Base-by-base conservation (phyloP, 2,113 vertebrate genomes). In the Bubo scandiacus region DNA sequence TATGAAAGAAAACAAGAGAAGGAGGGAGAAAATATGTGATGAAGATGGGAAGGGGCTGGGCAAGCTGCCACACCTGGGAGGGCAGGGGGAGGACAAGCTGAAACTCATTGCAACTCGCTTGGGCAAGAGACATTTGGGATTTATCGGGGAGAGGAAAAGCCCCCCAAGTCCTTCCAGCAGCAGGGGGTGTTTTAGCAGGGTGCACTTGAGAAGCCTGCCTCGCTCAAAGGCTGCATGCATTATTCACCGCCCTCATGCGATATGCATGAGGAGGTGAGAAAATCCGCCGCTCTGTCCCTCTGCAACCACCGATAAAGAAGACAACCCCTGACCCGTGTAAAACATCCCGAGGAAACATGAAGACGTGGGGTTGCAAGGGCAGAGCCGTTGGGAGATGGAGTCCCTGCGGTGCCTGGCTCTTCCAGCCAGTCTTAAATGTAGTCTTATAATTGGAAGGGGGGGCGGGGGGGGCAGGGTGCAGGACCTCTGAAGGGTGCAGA, bases 101-200 rank as follows among this genome's bases (percentile, higher is more conserved):
- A 36, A 73, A 54, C 10, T 51, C 2, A 0, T 6, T 17, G 27
- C 1, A 0, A 25, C 6, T 77, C 2, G 0, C 14, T 34, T 22
- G 16, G 29, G 12, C 9, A 18, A 43, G 65, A 65, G 38, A 9
- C 1, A 2, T 40, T 65, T 45, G 34, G 29, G 63, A 34, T n/a
- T 23, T 23, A 2, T 4, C 2, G 0, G 29, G 43, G 29, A 34
- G 51, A 38, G 32, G 34, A 80, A n/a, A 73, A 73, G 29, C 21
- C 29, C 40, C 27, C 15, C 1, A 6, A 11, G 23, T 17, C 40
- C 63, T 21, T 19, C 25, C 55, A 8, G 27, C 51, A 26, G 6
- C 20, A 21, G 25, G 30, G 4, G 1, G 20, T 21, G 20, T 7
- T 27, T n/a, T 27, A 58, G 26, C 14, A 12, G 27, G 30, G 21